Conservation (phyloP, 2,113 vertebrate genomes). For the Syngnathoides biaculeatus region DNA sequence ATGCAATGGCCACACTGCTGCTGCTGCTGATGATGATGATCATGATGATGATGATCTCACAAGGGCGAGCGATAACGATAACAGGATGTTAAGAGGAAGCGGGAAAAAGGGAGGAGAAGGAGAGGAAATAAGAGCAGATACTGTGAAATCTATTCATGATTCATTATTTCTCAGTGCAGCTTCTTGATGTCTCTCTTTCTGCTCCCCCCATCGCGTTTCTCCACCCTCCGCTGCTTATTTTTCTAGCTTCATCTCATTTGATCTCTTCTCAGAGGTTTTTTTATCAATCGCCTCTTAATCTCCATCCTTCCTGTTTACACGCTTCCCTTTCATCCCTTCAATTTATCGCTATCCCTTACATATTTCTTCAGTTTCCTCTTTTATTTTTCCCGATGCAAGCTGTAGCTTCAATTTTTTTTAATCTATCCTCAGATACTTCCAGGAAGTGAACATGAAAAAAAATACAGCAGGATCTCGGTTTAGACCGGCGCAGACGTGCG, state of each 20-base stretch:
- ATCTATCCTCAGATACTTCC: background rate
- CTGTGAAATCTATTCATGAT: constrained; percentile 73
- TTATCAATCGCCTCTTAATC: constrained; percentile 53
- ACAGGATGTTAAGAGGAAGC: constrained; percentile 60
- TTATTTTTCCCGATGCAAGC: background rate
- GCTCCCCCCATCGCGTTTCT: constrained; percentile 10
- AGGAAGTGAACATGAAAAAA: background rate
- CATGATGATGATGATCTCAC: constrained; percentile 48
- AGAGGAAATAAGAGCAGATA: constrained; percentile 67
- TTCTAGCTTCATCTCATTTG: constrained; percentile 37
- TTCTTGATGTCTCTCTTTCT: constrained; percentile 46
- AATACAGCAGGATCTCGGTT: background rate
- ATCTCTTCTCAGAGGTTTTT: constrained; percentile 56
- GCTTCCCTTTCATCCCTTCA: constrained; percentile 57
- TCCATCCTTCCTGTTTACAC: constrained; percentile 65
- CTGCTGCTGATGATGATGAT: constrained; percentile 20
- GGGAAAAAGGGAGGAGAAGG: constrained; percentile 15
- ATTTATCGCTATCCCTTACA: constrained; percentile 50
- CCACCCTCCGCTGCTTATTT: constrained; percentile 29
- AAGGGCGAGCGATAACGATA: constrained; percentile 30
- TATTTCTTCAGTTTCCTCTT: constrained; percentile 27
- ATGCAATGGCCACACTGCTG: constrained; percentile 45
- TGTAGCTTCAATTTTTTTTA: background rate
- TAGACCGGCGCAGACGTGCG: no score
- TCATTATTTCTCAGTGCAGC: constrained; percentile 66